Evolutionary conservation across 2,888 invertebrate genomes (phyloP).

Genomic region (Cataglyphis albicans): DNA sequence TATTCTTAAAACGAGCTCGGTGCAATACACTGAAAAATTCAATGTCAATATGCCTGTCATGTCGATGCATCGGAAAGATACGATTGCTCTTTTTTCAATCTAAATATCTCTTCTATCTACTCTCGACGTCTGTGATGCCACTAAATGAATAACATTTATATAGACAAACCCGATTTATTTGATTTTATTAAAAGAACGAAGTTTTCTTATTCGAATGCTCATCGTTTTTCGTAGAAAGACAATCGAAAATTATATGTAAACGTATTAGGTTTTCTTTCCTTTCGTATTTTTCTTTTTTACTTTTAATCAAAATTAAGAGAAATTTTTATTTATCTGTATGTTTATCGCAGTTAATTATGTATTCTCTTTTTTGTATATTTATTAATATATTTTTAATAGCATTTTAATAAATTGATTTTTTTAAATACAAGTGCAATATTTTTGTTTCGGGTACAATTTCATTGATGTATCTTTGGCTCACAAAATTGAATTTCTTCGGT

Average conservation of each 20-base stretch:
- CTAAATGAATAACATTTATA: not conserved
- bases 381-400: not conserved
- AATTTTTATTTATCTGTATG: not conserved
- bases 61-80: slow-evolving; percentile 26
- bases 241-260: not conserved
- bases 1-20: slow-evolving; percentile 45
- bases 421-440: not conserved
- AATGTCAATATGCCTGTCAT: slow-evolving; percentile 41
- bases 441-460: not conserved
- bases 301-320: not conserved
- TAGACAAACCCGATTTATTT: slow-evolving; percentile 22
- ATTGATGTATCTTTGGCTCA: slow-evolving; percentile 27
- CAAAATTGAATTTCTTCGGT: slow-evolving; percentile 47
- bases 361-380: not conserved
- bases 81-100: not conserved
- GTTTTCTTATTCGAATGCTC: not conserved
- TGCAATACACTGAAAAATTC: slow-evolving; percentile 29
- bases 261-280: not conserved
- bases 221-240: not conserved
- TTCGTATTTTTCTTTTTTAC: not conserved
- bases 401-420: not conserved
- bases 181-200: not conserved
- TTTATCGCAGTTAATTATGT: not conserved
- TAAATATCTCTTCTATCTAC: not conserved
- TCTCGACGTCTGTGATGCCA: not conserved